Conservation (phyloP, 1,140 invertebrate genomes). For the Meloidogyne exigua region DNA sequence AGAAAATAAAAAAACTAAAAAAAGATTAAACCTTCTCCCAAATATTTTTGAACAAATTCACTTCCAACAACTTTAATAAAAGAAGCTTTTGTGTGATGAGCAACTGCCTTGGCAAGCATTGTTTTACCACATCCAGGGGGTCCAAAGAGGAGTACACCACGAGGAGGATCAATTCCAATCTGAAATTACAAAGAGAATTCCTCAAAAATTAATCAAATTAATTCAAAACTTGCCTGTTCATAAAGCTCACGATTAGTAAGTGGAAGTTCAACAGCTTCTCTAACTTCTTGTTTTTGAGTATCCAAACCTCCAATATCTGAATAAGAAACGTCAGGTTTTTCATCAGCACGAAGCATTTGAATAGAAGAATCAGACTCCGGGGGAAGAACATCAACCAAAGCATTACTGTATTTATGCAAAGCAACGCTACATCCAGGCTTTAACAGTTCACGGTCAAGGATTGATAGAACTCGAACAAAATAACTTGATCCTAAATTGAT, state of each 20-base stretch:
- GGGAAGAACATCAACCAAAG: conserved; percentile 90
- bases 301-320: conserved; percentile 98
- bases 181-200: conserved; percentile 21
- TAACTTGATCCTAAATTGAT: conserved; percentile 79
- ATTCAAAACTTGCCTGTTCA: conserved; percentile 74
- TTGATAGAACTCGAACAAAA: conserved; percentile 89
- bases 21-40: conserved; percentile 74
- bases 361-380: conserved; percentile 96
- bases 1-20: conserved; percentile 1
- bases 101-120: conserved; percentile 98
- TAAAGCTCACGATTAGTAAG: conserved; percentile 98
- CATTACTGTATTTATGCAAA: conserved; percentile 95
- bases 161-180: conserved; percentile 74
- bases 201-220: conserved; percentile 67
- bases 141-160: conserved; percentile 96
- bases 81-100: conserved; percentile 88
- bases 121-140: conserved; percentile 94
- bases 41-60: conserved; percentile 98
- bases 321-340: conserved; percentile 95
- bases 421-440: conserved; percentile 94
- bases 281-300: conserved; percentile 98
- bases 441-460: conserved; percentile 88
- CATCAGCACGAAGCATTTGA: conserved; percentile 93
- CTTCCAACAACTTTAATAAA: conserved; percentile 85
- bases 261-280: conserved; percentile 95